Evolutionary conservation across 2,888 invertebrate genomes (phyloP), one percentile per base, ranked within the genome.

Genomic region (Philhelius pedissequus): DNA sequence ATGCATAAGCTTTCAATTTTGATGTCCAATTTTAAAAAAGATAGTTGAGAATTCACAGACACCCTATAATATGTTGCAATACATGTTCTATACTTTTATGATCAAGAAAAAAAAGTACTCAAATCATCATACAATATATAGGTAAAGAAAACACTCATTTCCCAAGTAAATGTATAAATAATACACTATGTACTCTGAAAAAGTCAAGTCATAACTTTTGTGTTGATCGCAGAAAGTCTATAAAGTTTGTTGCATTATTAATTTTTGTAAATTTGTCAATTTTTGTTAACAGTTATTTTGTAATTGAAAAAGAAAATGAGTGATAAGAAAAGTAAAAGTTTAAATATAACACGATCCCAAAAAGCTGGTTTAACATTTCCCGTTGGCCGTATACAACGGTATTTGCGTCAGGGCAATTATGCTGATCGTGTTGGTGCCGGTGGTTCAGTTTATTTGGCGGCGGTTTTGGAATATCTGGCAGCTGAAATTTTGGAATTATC

Each of bases 401-500:
- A 92, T 5, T 88, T 93, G 5, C 90, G 93, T 1, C 93, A 93
- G 87, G 93, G 93, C n/a, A 92, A 93, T 86, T 93, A 93, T 87
- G 93, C 93, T 1, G 93, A 93, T 87, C 90, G 92, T 7, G 90
- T 93, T 8, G 92, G 92, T 62, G 91, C 91, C 27, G 92, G 92
- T 15, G 92, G 92, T 15, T 92, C 93, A 1, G 92, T 93, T 0
- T 93, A 92, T 74, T 86, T 93, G 40, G 92, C 92, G 0, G 92
- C 92, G 22, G 94, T 94, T 0, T 92, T 94, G 91, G 94, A 94
- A 87, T 94, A 94, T 87, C 88, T 94, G 71, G 94, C 94, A 11
- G 95, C 95, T 78, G 95, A 95, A 92, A 92, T 94, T 1, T 88
- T 94, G 74, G 94, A 94, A 88, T 92, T 94, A 90, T 93, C 94